Conservation (phyloP, 64 coral and sea anemone species). For the Platygyra sinensis region DNA sequence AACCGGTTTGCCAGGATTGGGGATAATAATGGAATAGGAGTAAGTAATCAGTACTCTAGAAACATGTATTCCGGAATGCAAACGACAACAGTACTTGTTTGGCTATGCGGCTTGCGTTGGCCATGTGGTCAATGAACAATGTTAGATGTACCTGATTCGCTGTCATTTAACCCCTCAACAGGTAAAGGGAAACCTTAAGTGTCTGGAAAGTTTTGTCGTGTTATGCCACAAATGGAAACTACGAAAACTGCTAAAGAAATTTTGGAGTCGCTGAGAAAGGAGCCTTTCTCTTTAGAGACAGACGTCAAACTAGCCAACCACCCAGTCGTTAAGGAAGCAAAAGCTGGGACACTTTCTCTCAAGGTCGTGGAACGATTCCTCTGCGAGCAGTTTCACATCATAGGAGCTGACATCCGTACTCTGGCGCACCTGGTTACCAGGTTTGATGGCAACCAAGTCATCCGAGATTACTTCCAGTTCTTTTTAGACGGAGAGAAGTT, state of each 20-base stretch:
- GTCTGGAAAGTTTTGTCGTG: background rate
- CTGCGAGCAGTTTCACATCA: conserved; percentile 18
- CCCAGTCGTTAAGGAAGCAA: background rate
- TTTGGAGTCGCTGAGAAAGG: background rate
- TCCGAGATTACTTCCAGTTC: conserved; percentile 19
- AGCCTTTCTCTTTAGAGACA: background rate
- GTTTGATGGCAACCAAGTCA: conserved; percentile 1
- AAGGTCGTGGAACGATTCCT: conserved; percentile 14
- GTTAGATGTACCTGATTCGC: too few species aligned
- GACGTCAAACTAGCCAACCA: background rate
- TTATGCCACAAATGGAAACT: background rate
- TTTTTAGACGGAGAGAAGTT: conserved; percentile 3
- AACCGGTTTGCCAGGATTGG: too few species aligned
- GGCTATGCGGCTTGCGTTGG: too few species aligned
- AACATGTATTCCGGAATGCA: too few species aligned
- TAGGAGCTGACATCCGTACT: background rate
- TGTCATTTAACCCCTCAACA: too few species aligned
- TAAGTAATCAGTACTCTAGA: too few species aligned
- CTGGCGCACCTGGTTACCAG: conserved; percentile 15
- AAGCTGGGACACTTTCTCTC: background rate
- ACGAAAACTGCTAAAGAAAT: conserved; percentile 18
- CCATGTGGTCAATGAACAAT: too few species aligned
- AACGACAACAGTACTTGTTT: too few species aligned
- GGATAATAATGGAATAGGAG: too few species aligned
- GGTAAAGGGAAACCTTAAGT: too few species aligned